These are phyloP conservation scores for Drosophila ironensis DNA, from an alignment of 1,140 invertebrate species.

Conservation along the genomic window DNA sequence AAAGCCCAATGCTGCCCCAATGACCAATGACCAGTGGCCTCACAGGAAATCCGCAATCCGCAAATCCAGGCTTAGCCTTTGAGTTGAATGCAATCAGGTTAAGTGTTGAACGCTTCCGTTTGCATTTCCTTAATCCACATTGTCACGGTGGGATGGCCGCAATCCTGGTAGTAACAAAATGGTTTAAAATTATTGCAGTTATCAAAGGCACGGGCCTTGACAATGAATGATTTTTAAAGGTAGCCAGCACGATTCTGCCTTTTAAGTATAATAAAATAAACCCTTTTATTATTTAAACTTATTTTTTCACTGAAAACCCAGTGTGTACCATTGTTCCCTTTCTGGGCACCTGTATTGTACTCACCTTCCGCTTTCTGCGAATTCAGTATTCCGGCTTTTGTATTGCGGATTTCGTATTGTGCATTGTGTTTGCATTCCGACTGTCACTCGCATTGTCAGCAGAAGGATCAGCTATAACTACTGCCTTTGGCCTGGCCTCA, in stretches of 20 bases:
- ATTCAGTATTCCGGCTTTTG: slow-evolving; percentile 34
- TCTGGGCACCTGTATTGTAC: slow-evolving; percentile 43
- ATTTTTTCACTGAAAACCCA: background rate
- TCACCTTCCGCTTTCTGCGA: slow-evolving; percentile 30
- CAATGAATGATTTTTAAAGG: background rate
- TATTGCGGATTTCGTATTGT: slow-evolving; percentile 34
- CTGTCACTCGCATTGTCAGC: slow-evolving; percentile 71
- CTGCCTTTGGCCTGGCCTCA: background rate
- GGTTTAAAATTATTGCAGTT: background rate
- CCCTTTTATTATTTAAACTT: no score
- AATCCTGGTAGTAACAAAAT: no score
- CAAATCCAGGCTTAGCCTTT: slow-evolving; percentile 63
- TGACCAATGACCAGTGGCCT: slow-evolving; percentile 18
- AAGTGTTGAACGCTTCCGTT: slow-evolving; percentile 59
- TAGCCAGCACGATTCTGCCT: background rate
- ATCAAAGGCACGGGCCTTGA: background rate
- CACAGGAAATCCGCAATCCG: slow-evolving; percentile 13
- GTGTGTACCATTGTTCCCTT: background rate
- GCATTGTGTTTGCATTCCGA: slow-evolving; percentile 55
- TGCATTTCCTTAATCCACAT: slow-evolving; percentile 23
- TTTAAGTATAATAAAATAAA: no score
- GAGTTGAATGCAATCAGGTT: slow-evolving; percentile 59
- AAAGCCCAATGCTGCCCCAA: slow-evolving; percentile 15
- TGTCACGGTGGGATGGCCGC: slow-evolving; percentile 5
- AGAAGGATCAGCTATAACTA: slow-evolving; percentile 23